A percentile compares a stretch with the other conserved stretches of the same genome.
These are phyloP conservation scores for Melikaiella ostensackeni DNA, from an alignment of 2,888 invertebrate species.

Conservation along the genomic window DNA sequence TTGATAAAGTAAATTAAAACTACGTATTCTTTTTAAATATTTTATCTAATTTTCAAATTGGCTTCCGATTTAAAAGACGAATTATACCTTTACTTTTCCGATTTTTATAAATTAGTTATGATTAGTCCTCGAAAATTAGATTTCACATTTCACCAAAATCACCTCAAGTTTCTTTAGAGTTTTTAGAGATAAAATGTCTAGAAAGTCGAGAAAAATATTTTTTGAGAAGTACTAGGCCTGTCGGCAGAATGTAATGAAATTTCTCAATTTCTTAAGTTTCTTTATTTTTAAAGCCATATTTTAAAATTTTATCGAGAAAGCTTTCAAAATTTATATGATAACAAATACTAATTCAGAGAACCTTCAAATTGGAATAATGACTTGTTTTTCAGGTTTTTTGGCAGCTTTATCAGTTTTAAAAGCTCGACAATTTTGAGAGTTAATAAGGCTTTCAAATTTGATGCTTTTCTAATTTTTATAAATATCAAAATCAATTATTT, in stretches of 20 bases:
- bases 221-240: background rate
- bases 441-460: too few species aligned
- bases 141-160: slow-evolving; percentile 31
- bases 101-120: slow-evolving; percentile 16
- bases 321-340: too few species aligned
- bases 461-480: too few species aligned
- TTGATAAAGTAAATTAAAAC: background rate
- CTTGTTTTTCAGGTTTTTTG: too few species aligned
- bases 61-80: background rate
- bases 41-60: too few species aligned
- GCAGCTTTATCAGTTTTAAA: too few species aligned
- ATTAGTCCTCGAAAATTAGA: slow-evolving; percentile 30
- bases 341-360: too few species aligned
- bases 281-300: background rate
- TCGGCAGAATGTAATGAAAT: background rate
- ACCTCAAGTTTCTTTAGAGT: slow-evolving; percentile 30
- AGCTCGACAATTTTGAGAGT: too few species aligned
- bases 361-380: too few species aligned
- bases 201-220: background rate
- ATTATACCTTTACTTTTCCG: background rate
- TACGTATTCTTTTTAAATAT: too few species aligned
- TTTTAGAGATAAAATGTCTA: background rate
- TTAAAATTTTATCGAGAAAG: too few species aligned
- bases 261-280: background rate
- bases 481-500: too few species aligned